Evolutionary conservation across 2,113 vertebrate genomes (phyloP), one percentile per base, ranked within the genome.

Genomic region (Oncorhynchus mykiss): DNA sequence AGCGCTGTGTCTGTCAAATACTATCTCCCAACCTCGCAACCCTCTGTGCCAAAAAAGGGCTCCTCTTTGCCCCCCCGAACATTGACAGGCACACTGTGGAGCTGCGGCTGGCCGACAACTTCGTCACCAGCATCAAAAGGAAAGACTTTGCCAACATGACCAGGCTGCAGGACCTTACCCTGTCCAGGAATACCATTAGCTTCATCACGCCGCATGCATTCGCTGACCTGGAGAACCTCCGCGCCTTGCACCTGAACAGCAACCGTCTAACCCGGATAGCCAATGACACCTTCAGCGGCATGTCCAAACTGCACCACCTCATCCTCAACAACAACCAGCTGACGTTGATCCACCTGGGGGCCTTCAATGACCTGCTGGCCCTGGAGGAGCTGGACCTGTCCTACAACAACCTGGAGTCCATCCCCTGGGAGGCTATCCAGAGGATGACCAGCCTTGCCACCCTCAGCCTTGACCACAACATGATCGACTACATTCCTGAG

Each of bases 131-230:
- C 83, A 94, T 99, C 84, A 99, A 99, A 88, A 95, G 98, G 86
- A 99, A 97, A 92, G 98, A 99, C 91, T 99, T 99, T 85, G 96
- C 96, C 84, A 99, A 99, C 73, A 99, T 99, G 98, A 99, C 97
- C 75, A 95, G 96, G 84, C 93, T 99, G 82, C 97, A 99, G 86
- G 98, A 99, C 90, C 93, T 99, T 71, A 99, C 98, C 0, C 87
- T 99, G 76, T 99, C 98, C 62, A 93, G 98, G 94, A 99, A 99
- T 91, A 99, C 98, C 90, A 99, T 99, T 91, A 98, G 96, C 91
- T 99, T 92, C 91, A 96, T 99, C 83, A 98, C 98, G 71, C 96
- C 98, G 84, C 94, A 98, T 20, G 96, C 98, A 0, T 99, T 99
- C 74, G 89, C 95, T 0, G 98, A 99, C 91, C 89, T 99, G 86